Evolutionary conservation across 1,140 invertebrate species (phyloP).

Genomic region (Coptotermes formosanus): DNA sequence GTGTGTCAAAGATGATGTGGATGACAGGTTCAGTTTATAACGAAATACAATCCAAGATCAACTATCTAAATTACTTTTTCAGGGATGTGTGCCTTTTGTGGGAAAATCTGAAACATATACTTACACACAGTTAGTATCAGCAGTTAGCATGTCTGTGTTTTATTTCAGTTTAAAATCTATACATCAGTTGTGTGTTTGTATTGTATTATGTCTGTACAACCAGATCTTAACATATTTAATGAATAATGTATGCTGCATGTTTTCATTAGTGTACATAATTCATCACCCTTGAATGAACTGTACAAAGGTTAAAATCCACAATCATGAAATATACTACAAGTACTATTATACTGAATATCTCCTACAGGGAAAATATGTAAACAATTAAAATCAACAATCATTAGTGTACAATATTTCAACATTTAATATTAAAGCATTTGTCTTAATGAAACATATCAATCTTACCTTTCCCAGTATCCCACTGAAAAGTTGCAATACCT

Average conservation of each 20-base stretch:
- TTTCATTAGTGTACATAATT: slow-evolving; percentile 6
- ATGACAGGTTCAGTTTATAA: too few species aligned
- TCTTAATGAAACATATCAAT: slow-evolving; percentile 18
- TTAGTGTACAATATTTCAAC: slow-evolving; percentile 28
- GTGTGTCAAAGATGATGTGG: too few species aligned
- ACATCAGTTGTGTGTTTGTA: neutral
- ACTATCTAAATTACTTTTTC: too few species aligned
- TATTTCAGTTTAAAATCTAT: neutral
- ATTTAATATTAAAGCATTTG: slow-evolving; percentile 29
- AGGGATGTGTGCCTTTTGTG: too few species aligned
- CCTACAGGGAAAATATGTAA: slow-evolving; percentile 24
- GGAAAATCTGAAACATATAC: too few species aligned
- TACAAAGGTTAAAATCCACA: slow-evolving; percentile 23
- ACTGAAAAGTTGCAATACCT: neutral
- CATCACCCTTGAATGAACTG: slow-evolving; percentile 23
- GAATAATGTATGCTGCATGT: slow-evolving; percentile 1
- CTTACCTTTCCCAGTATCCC: slow-evolving; percentile 13
- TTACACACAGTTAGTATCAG: neutral
- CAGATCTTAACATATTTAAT: slow-evolving; percentile 10
- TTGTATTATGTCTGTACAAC: slow-evolving; percentile 10
- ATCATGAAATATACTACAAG: slow-evolving; percentile 15
- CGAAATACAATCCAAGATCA: too few species aligned
- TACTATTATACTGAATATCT: slow-evolving; percentile 25
- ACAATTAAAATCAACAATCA: slow-evolving; percentile 30
- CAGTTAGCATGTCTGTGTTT: neutral